Evolutionary conservation across 2,888 invertebrate species (phyloP).

Genomic region (Cremastobaeus sp.): DNA sequence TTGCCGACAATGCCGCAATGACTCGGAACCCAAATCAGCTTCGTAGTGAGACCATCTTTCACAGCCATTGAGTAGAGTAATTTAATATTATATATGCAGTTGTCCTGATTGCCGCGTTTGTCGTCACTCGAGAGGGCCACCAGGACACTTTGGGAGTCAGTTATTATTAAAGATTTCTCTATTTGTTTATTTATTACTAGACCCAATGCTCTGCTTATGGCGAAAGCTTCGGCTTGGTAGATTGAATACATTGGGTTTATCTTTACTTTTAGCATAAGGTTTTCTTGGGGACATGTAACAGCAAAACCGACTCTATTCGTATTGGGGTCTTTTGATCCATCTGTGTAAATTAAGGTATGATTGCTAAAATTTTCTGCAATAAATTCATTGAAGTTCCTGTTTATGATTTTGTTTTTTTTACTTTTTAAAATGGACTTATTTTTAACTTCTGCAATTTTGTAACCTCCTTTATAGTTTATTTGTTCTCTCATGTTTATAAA

Average conservation of each 20-base stretch:
- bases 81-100: not conserved
- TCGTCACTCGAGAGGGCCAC: not conserved
- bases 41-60: not conserved
- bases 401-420: no score
- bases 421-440: no score
- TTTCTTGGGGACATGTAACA: not conserved
- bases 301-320: not conserved
- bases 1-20: conserved; percentile 1
- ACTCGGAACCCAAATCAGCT: conserved; percentile 8
- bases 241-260: not conserved
- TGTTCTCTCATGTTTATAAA: no score
- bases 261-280: not conserved
- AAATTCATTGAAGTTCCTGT: not conserved
- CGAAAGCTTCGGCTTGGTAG: conserved; percentile 1
- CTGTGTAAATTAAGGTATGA: not conserved
- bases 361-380: not conserved
- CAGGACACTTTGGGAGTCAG: not conserved
- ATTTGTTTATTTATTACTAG: not conserved
- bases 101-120: not conserved
- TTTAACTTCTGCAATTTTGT: no score
- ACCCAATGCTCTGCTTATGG: not conserved
- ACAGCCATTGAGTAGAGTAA: not conserved
- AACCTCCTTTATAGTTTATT: no score
- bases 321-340: not conserved
- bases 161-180: not conserved